A percentile compares a stretch with the other conserved stretches of the same genome.
phyloP scores from a whole-genome alignment of 2,797 vertebrate genomes.

The Emydoidea blandingii region DNA sequence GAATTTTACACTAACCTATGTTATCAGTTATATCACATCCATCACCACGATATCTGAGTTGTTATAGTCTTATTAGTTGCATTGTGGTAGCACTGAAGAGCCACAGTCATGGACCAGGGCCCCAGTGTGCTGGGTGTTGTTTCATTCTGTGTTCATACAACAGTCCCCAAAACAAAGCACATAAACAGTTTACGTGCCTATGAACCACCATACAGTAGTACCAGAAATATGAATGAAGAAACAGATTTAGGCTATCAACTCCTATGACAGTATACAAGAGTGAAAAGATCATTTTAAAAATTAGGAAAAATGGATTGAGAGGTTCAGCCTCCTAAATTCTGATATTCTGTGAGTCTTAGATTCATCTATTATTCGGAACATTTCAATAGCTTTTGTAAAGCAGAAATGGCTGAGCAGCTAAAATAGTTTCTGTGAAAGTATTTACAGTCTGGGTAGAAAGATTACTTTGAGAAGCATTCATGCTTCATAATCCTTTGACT shows the following conservation, averaged over 20 bases:
- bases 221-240: not conserved
- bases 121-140: not conserved
- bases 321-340: not conserved
- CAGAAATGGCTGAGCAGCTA: not conserved
- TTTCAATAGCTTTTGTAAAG: not conserved
- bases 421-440: not conserved
- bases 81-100: not conserved
- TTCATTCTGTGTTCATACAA: not conserved
- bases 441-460: not conserved
- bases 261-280: not conserved
- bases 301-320: not conserved
- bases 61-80: not conserved
- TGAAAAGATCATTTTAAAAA: not conserved
- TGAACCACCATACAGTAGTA: not conserved
- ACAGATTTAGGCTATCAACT: not conserved
- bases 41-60: not conserved
- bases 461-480: not conserved
- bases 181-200: not conserved
- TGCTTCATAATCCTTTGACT: conserved; percentile 33
- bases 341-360: not conserved
- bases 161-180: not conserved
- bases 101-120: not conserved
- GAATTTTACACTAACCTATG: not conserved
- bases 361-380: not conserved
- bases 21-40: not conserved